A percentile compares a stretch with the other conserved stretches of the same genome.
Evolutionary conservation across 92 coral and sea anemone genomes (phyloP).

Genomic region (Phenganax marumi): DNA sequence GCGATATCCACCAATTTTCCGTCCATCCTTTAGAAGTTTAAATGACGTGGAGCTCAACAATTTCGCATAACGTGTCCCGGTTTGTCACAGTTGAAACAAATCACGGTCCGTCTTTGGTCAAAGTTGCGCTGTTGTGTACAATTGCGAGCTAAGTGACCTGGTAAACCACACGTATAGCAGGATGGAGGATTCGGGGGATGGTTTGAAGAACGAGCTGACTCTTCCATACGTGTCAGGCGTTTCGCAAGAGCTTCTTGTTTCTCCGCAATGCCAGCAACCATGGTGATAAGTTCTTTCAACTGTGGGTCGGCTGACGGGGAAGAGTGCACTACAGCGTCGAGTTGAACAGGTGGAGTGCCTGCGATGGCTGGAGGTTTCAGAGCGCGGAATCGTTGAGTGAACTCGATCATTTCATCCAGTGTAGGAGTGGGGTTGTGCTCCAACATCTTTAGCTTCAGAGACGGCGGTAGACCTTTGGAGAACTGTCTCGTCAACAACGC

Average conservation of each 20-base stretch:
- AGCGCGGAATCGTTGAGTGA: constrained; percentile 41
- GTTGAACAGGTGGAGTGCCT: not conserved
- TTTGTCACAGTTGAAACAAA: not conserved
- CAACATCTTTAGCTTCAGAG: constrained; percentile 41
- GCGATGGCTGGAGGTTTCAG: constrained; percentile 16
- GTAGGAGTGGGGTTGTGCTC: constrained; percentile 51
- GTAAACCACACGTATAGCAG: constrained; percentile 14
- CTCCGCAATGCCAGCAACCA: constrained; percentile 36
- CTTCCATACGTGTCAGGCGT: not conserved
- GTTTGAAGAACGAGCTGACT: not conserved
- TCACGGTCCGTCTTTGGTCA: not conserved
- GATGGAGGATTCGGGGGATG: not conserved
- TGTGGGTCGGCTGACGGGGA: not conserved
- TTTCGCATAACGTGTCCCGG: constrained; percentile 8
- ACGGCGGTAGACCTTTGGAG: constrained; percentile 37
- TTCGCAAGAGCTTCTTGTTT: constrained; percentile 5
- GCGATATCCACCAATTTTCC: not conserved
- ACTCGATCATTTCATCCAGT: constrained; percentile 34
- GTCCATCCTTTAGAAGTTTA: constrained; percentile 13
- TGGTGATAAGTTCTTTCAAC: constrained; percentile 2
- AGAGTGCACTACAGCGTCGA: not conserved
- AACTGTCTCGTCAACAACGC: constrained; percentile 44
- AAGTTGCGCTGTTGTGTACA: not conserved
- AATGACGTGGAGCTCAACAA: not conserved
- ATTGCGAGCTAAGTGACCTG: constrained; percentile 1